A percentile compares a stretch with the other conserved stretches of the same genome.
Evolutionary conservation across 2,888 invertebrate genomes (phyloP).

Genomic region (Ennomos quercinarius): DNA sequence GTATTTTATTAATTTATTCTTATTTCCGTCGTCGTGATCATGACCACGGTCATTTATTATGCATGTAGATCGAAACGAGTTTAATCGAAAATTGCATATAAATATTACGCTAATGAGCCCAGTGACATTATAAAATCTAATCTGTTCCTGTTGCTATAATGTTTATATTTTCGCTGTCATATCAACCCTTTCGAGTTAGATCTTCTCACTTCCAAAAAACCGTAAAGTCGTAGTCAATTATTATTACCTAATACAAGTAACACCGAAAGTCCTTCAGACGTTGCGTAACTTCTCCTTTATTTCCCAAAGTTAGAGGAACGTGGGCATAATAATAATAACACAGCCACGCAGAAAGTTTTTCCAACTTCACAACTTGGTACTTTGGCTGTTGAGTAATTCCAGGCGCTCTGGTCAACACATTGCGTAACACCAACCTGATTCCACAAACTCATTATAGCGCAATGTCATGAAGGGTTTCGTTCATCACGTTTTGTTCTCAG

Average conservation of each 20-base stretch:
- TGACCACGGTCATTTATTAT: conserved; percentile 34
- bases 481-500: conserved; percentile 1
- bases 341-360: conserved; percentile 62
- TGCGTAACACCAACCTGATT: conserved; percentile 3
- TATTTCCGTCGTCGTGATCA: conserved; percentile 1
- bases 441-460: conserved; percentile 14
- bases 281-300: conserved; percentile 54
- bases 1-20: too few species aligned
- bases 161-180: too few species aligned
- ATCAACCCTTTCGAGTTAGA: too few species aligned
- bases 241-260: conserved; percentile 71
- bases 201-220: conserved; percentile 28
- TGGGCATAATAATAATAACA: conserved; percentile 47
- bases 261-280: conserved; percentile 45
- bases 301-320: conserved; percentile 42
- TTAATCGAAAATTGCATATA: too few species aligned
- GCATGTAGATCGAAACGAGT: too few species aligned
- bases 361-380: conserved; percentile 45
- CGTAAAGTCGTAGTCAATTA: conserved; percentile 59
- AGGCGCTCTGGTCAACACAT: conserved; percentile 5
- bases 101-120: too few species aligned
- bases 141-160: too few species aligned
- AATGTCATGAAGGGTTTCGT: conserved; percentile 6
- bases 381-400: conserved; percentile 8
- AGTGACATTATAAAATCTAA: too few species aligned